A percentile compares a stretch with the other conserved stretches of the same genome.
These are phyloP conservation scores for Phrixothrix hirtus DNA, from an alignment of 2,888 invertebrate genomes.

Conservation along the genomic window DNA sequence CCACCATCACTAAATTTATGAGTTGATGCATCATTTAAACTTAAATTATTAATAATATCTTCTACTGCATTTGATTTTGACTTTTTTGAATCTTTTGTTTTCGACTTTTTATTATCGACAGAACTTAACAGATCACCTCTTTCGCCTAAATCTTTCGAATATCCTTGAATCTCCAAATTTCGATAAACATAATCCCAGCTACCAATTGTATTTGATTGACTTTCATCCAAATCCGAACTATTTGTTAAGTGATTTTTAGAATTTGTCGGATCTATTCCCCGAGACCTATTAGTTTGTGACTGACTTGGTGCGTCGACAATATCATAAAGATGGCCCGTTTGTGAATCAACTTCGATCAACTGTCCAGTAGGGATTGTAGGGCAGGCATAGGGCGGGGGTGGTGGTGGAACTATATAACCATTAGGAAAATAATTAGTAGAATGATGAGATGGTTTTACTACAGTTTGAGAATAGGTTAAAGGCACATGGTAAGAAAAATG, in stretches of 20 bases:
- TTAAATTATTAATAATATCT: slow-evolving; percentile 61
- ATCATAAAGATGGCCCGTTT: slow-evolving; percentile 41
- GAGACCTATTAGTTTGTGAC: slow-evolving; percentile 8
- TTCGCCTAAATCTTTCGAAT: slow-evolving; percentile 67
- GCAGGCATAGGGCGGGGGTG: slow-evolving; percentile 54
- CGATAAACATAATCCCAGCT: slow-evolving; percentile 82
- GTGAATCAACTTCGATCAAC: slow-evolving; percentile 68
- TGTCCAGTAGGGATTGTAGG: slow-evolving; percentile 67
- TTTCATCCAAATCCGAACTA: slow-evolving; percentile 58
- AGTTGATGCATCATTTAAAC: slow-evolving; percentile 57
- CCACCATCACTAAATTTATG: slow-evolving; percentile 52
- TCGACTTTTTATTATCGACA: slow-evolving; percentile 50
- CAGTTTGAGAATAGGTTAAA: slow-evolving; percentile 37
- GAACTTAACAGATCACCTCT: slow-evolving; percentile 66
- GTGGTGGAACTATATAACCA: slow-evolving; percentile 44
- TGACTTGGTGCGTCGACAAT: slow-evolving; percentile 41
- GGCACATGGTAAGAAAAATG: slow-evolving; percentile 36
- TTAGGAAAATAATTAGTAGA: slow-evolving; percentile 55
- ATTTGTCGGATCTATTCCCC: slow-evolving; percentile 6
- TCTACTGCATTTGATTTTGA: slow-evolving; percentile 62
- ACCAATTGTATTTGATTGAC: slow-evolving; percentile 67
- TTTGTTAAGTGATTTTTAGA: slow-evolving; percentile 17
- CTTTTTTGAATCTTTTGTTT: slow-evolving; percentile 56
- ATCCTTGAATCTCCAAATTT: slow-evolving; percentile 74
- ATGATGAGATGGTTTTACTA: slow-evolving; percentile 42